Evolutionary conservation across 2,113 vertebrate species (phyloP).

Genomic region (Rutilus rutilus): DNA sequence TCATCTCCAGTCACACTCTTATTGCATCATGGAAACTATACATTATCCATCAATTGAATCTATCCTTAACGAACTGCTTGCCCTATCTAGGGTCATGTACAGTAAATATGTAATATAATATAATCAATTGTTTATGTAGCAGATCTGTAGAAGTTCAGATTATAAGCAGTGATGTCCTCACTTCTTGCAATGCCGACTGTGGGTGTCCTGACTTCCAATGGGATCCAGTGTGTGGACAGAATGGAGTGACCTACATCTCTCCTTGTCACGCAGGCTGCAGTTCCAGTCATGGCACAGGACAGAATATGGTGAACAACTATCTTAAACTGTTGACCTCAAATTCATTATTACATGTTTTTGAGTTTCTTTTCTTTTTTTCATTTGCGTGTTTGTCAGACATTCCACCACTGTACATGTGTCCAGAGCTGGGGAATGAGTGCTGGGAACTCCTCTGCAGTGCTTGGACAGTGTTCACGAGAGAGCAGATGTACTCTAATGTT

Average conservation of each 20-base stretch:
- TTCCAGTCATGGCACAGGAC: conserved; percentile 77
- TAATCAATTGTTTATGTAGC: background rate
- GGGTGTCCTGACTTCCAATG: conserved; percentile 79
- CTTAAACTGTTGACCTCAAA: background rate
- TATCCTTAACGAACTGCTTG: background rate
- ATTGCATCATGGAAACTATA: background rate
- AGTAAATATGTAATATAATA: background rate
- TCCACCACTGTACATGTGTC: conserved; percentile 80
- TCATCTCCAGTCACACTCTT: background rate
- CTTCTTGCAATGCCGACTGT: conserved; percentile 81
- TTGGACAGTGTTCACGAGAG: conserved; percentile 75
- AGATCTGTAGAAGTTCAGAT: background rate
- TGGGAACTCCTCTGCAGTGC: conserved; percentile 70
- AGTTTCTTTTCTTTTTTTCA: background rate
- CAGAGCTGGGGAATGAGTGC: conserved; percentile 51
- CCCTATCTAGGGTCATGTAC: background rate
- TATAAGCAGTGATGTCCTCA: conserved; percentile 56
- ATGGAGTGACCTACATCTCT: conserved; percentile 86
- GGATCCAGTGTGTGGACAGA: conserved; percentile 89
- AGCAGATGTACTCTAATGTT: conserved; percentile 72
- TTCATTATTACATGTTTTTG: background rate
- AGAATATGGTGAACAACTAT: conserved; percentile 75
- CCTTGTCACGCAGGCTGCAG: conserved; percentile 89
- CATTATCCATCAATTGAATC: background rate
- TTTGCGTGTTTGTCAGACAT: conserved; percentile 51